Base-by-base conservation (phyloP, 2,888 invertebrate species). In the Drosophila hamatofila region DNA sequence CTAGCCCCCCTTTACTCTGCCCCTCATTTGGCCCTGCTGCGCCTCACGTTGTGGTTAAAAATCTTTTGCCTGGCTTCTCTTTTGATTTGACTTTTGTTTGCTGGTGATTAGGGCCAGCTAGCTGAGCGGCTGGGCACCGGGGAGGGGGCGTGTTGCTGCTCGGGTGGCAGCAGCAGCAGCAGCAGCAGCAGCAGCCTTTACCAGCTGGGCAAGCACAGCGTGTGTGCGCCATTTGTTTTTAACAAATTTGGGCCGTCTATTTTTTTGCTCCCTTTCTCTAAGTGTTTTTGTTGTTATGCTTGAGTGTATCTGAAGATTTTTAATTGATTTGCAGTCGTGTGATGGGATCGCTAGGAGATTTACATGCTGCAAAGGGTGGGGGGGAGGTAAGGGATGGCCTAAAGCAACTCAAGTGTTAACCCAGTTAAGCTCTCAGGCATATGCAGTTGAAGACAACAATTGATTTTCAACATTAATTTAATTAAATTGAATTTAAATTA, bases 11-110 rank as follows among this genome's bases (percentile, higher is more conserved):
- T n/a, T 14, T 8, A 4, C 16, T 18, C 12, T 27, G n/a, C 42
- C 48, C 41, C 59, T 59, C 57, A 46, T 12, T 33, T 33, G 42
- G 42, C 14, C 37, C 59, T 37, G 44, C 65, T 74, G 64, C 54
- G 46, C 51, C 48, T 33, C 67, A 33, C 72, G 42, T 60, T 75
- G 75, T 66, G 72, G 78, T 74, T 82, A 61, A 54, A 73, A 74
- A 74, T 82, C 80, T 72, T 78, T 80, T 80, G 77, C 69, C 78
- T 67, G 80, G 72, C 75, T 75, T 83, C 70, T 65, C 86, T 86
- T 84, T 83, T 83, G 84, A 84, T 87, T 87, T 87, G 87, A 83
- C 84, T 84, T 84, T 84, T 84, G 87, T 83, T 84, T 81, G 84
- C 80, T 81, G 74, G 74, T 87, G 84, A 84, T 84, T 87, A 84